Conservation (phyloP, 2,888 invertebrate genomes). For the Eupithecia tripunctaria region DNA sequence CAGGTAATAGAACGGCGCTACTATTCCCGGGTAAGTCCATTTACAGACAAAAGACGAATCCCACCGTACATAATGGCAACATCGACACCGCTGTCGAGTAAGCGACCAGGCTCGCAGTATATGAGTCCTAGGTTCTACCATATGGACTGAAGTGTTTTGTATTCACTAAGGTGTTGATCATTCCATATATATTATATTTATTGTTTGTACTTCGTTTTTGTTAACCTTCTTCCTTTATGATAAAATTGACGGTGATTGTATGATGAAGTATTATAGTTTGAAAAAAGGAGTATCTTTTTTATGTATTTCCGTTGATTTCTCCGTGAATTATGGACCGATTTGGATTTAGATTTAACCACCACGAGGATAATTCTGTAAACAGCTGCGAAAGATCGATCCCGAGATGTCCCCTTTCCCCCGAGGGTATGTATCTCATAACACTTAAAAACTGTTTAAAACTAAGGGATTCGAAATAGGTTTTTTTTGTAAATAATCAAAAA, state of each 20-base stretch:
- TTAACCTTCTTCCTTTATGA: background rate
- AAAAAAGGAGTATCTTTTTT: too few relatives aligned
- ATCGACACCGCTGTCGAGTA: slow-evolving; percentile 70
- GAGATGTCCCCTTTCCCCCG: too few relatives aligned
- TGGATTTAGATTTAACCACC: too few relatives aligned
- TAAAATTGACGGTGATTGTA: too few relatives aligned
- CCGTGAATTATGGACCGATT: too few relatives aligned
- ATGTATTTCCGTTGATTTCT: too few relatives aligned
- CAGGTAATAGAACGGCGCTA: slow-evolving; percentile 83
- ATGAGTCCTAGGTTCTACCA: slow-evolving; percentile 85
- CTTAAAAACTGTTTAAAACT: too few relatives aligned
- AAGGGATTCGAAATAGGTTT: too few relatives aligned
- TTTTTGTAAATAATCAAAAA: too few relatives aligned
- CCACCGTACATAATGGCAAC: slow-evolving; percentile 71
- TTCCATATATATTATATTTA: slow-evolving; percentile 2
- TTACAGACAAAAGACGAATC: slow-evolving; percentile 78
- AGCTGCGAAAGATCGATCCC: too few relatives aligned
- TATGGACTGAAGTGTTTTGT: slow-evolving; percentile 69
- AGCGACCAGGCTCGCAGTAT: slow-evolving; percentile 69
- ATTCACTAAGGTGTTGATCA: slow-evolving; percentile 6
- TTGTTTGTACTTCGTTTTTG: background rate
- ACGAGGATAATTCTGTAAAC: too few relatives aligned
- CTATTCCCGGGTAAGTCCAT: slow-evolving; percentile 81
- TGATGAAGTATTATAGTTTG: background rate
- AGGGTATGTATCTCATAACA: too few relatives aligned